These are phyloP conservation scores for Hydroisotoma schaefferi DNA, from an alignment of 2,888 invertebrate genomes.

Conservation along the genomic window DNA sequence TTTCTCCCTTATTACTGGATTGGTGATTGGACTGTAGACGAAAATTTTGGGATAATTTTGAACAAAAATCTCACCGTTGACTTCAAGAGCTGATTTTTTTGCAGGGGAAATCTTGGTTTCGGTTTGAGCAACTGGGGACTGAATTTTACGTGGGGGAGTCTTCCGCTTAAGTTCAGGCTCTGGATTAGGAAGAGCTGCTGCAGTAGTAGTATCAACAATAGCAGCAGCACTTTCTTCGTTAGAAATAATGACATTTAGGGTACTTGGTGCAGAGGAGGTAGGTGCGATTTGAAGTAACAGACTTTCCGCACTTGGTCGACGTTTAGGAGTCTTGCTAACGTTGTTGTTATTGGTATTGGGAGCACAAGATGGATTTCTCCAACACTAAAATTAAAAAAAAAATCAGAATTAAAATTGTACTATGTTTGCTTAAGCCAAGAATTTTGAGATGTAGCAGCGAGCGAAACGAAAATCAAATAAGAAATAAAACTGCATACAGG, in stretches of 20 bases:
- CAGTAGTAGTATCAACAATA: too few species aligned
- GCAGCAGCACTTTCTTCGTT: too few species aligned
- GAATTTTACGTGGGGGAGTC: background rate
- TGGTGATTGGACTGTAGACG: background rate
- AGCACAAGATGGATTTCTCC: background rate
- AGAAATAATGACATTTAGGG: too few species aligned
- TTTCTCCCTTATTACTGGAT: background rate
- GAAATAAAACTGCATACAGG: constrained; percentile 13
- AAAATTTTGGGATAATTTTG: background rate
- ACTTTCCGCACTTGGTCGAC: background rate
- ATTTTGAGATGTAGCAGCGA: too few species aligned
- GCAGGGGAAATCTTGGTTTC: background rate
- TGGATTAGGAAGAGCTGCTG: too few species aligned
- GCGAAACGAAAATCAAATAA: background rate
- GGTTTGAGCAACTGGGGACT: background rate
- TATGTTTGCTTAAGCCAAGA: too few species aligned
- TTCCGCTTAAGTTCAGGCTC: too few species aligned
- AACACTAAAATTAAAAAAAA: background rate
- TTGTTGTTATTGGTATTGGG: background rate
- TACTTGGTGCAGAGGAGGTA: background rate
- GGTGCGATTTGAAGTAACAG: background rate
- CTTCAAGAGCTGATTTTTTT: background rate
- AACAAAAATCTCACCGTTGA: background rate
- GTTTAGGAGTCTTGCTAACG: background rate
- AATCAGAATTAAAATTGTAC: too few species aligned